Evolutionary conservation across 2,113 vertebrate species (phyloP), one percentile per base, ranked within the genome.

Genomic region (Cranoglanis bouderius): DNA sequence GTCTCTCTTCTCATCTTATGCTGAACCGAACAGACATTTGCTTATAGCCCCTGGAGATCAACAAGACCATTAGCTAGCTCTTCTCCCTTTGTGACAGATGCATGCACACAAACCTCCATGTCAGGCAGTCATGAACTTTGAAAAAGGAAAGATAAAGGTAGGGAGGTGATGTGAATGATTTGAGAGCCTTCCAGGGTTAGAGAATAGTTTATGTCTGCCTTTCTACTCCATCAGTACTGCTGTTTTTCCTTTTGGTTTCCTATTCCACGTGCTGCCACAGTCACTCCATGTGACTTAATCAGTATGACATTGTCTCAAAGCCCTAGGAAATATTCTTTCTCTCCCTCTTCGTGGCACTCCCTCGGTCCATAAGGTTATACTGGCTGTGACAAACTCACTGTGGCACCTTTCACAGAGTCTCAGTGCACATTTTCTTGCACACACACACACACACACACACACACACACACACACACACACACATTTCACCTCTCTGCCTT

Each of bases 261-360:
- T 72, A 80, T 75, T 70, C 80, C 40, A 35, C 75, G 78, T 82
- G 63, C 91, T 83, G 32, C 74, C 77, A 87, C 84, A 89, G 40
- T 53, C 49, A 90, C 93, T 94, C 92, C 91, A 92, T 94, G 90
- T 94, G 95, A 97, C 95, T 96, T 97, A 97, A 97, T 95, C 96
- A 96, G 96, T 91, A 96, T 97, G 98, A 97, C 97, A 97, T 96
- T 92, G 95, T 96, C 94, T 93, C 93, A 96, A 95, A 96, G 97
- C 97, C 96, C 94, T 89, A 89, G 96, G 94, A 95, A 94, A 94
- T 91, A 93, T 94, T 94, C 92, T 92, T 95, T 94, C 93, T 94
- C 93, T 93, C 91, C 89, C 91, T 95, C 89, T 85, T 75, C 75
- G 40, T 61, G n/a, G 80, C 85, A 77, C 86, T 2, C 92, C 95